Evolutionary conservation across 2,888 invertebrate genomes (phyloP).

Genomic region (Blomia tropicalis): DNA sequence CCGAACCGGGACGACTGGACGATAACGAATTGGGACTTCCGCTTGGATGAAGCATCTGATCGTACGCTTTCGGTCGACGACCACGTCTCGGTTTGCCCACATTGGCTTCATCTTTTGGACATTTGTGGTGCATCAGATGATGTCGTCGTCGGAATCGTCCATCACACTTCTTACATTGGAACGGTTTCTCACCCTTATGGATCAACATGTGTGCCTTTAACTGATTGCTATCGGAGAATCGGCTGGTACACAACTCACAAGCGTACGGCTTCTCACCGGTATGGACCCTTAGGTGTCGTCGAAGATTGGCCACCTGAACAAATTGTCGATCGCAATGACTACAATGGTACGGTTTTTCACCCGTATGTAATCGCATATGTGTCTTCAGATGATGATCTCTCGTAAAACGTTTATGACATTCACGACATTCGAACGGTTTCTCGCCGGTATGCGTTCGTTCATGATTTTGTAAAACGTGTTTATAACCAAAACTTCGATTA

Average conservation of each 20-base stretch:
- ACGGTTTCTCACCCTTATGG: constrained; percentile 77
- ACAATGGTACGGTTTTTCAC: constrained; percentile 81
- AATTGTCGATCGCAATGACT: constrained; percentile 78
- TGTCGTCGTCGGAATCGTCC: constrained; percentile 66
- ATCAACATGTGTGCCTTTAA: constrained; percentile 72
- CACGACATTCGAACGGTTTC: constrained; percentile 78
- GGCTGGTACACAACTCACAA: constrained; percentile 65
- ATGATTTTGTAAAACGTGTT: constrained; percentile 83
- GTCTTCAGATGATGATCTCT: constrained; percentile 84
- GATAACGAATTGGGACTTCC: constrained; percentile 9
- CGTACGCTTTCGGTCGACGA: constrained; percentile 31
- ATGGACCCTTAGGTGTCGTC: constrained; percentile 73
- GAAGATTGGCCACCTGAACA: constrained; percentile 77
- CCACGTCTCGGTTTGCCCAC: constrained; percentile 31
- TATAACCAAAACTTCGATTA: constrained; percentile 75
- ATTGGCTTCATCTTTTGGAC: constrained; percentile 40
- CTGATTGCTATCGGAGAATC: constrained; percentile 80
- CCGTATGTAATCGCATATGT: constrained; percentile 77
- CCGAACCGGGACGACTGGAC: constrained; percentile 12
- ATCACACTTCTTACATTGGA: constrained; percentile 60
- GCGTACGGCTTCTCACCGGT: constrained; percentile 78
- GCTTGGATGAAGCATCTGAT: constrained; percentile 19
- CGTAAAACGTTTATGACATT: constrained; percentile 79
- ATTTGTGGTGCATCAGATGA: constrained; percentile 69
- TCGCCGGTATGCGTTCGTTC: constrained; percentile 87